Conservation (phyloP, 2,888 invertebrate species). For the Trachelus troglodyta region DNA sequence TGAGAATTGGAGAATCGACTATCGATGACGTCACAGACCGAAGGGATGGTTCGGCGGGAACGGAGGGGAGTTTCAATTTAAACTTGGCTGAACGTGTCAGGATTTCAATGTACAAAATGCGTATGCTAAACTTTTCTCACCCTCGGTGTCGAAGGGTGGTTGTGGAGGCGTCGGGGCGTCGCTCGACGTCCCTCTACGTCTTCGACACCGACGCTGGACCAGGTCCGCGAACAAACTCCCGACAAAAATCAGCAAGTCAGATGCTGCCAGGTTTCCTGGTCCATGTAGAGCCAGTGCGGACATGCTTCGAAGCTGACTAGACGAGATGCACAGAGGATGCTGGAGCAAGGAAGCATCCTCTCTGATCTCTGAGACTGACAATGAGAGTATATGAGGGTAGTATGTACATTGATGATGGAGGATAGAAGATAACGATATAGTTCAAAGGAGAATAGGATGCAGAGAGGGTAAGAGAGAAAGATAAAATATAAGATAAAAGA, state of each 20-base stretch:
- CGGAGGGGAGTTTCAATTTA: constrained; percentile 57
- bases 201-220: constrained; percentile 42
- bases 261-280: constrained; percentile 29
- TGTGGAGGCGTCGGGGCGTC: background rate
- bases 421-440: background rate
- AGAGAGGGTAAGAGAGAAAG: constrained; percentile 25
- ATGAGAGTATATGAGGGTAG: no score
- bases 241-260: constrained; percentile 63
- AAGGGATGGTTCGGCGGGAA: constrained; percentile 4
- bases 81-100: constrained; percentile 58
- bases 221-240: constrained; percentile 26
- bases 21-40: background rate
- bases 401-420: no score
- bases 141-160: constrained; percentile 34
- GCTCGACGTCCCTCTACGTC: constrained; percentile 33
- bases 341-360: no score
- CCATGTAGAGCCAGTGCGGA: no score
- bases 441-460: constrained; percentile 32
- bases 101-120: constrained; percentile 61
- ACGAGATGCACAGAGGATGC: no score
- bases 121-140: constrained; percentile 59
- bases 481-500: constrained; percentile 17
- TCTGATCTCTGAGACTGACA: no score
- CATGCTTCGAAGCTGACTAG: no score
- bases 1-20: background rate